These are phyloP conservation scores for Microhierax caerulescens DNA, from an alignment of 2,797 vertebrate species.

Conservation along the genomic window DNA sequence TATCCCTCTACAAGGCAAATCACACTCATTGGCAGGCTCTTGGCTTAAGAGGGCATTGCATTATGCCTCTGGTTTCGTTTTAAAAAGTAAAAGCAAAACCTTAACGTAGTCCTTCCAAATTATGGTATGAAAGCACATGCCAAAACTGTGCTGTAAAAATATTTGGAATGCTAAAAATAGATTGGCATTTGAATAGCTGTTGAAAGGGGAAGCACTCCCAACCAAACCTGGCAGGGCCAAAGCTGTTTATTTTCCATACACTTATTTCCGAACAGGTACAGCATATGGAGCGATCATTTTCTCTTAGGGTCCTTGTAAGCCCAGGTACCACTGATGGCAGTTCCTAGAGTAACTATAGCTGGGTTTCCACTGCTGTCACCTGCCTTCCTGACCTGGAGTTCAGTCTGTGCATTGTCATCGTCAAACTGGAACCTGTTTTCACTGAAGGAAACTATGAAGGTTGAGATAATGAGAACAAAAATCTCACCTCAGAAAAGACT, in stretches of 20 bases:
- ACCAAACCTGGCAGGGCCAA: neutral
- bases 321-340: neutral
- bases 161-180: conserved; percentile 47
- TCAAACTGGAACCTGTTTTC: neutral
- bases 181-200: neutral
- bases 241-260: neutral
- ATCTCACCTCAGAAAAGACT: neutral
- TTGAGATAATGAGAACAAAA: neutral
- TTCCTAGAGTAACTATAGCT: neutral
- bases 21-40: neutral
- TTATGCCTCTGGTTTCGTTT: neutral
- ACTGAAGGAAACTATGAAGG: neutral
- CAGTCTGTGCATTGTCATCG: neutral
- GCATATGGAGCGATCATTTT: rapidly evolving
- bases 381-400: neutral
- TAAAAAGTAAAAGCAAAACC: conserved; percentile 14
- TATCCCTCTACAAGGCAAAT: neutral
- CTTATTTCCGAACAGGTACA: neutral
- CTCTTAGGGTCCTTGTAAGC: neutral
- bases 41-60: neutral
- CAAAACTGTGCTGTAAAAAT: neutral
- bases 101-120: neutral
- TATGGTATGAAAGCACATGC: neutral
- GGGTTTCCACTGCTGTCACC: neutral
- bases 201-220: neutral